These are phyloP conservation scores for Pollenia labialis DNA, from an alignment of 2,888 invertebrate species.

Conservation along the genomic window DNA sequence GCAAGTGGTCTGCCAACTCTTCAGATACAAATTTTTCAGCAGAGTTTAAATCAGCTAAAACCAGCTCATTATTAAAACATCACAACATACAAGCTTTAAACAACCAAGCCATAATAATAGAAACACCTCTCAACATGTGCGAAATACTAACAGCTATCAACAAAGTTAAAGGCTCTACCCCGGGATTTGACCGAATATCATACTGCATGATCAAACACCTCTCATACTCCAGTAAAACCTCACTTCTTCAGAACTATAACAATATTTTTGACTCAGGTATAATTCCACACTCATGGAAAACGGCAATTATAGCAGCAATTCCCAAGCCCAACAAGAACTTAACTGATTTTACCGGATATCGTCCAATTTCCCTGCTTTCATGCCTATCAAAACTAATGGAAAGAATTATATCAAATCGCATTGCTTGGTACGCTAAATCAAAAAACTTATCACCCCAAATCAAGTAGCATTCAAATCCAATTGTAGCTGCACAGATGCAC, in stretches of 20 bases:
- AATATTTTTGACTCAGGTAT: not conserved
- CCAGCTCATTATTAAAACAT: not conserved
- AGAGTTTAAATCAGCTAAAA: not conserved
- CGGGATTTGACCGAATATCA: not conserved
- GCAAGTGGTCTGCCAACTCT: not conserved
- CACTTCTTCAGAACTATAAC: not conserved
- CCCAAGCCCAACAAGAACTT: not conserved
- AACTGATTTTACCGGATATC: not conserved
- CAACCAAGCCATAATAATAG: not conserved
- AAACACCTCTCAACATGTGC: not conserved
- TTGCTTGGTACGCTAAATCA: not conserved
- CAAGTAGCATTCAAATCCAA: not conserved
- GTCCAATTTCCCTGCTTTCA: not conserved
- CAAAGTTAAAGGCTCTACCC: slow-evolving; percentile 18
- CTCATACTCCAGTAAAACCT: not conserved
- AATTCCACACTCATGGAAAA: too few relatives aligned
- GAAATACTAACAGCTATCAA: not conserved
- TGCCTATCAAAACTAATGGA: slow-evolving; percentile 10
- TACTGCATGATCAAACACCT: not conserved
- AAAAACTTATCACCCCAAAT: not conserved
- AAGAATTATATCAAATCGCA: not conserved
- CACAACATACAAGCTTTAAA: not conserved
- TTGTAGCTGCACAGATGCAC: too few relatives aligned
- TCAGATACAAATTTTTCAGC: not conserved
- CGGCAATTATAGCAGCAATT: too few relatives aligned